phyloP scores from a whole-genome alignment of 1,140 invertebrate genomes.

The Paramacrobiotus metropolitanus region DNA sequence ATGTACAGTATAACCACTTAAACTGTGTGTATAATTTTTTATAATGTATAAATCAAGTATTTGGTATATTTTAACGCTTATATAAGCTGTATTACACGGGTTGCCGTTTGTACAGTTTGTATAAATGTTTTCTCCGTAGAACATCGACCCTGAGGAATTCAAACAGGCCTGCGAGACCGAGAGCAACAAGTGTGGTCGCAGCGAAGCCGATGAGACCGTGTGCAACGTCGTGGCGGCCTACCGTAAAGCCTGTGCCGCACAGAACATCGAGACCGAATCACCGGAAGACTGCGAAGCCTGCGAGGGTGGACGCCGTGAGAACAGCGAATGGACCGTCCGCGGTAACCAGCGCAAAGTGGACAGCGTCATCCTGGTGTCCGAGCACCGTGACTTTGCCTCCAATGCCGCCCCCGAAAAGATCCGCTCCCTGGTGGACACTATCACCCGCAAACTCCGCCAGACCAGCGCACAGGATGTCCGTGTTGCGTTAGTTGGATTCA shows the following conservation, averaged over 20 bases:
- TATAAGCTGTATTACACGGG: no score
- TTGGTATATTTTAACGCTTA: no score
- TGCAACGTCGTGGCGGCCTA: not conserved
- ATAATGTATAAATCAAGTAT: no score
- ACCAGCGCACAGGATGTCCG: not conserved
- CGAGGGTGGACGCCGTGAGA: not conserved
- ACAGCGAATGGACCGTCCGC: not conserved
- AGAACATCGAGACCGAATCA: not conserved
- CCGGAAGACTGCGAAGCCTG: not conserved
- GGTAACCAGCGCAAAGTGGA: not conserved
- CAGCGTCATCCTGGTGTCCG: not conserved
- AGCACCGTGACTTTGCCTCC: not conserved
- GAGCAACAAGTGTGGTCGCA: not conserved
- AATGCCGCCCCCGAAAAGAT: not conserved
- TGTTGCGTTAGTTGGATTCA: not conserved
- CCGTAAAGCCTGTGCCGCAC: not conserved
- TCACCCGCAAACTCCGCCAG: slow-evolving; percentile 3
- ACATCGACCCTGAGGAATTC: not conserved
- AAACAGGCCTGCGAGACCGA: not conserved
- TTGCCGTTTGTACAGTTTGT: no score
- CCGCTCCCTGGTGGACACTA: not conserved
- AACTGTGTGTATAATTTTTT: no score
- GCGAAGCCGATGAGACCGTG: not conserved
- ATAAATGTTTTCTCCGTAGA: no score
- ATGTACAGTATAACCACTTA: not conserved